Base-by-base conservation (phyloP, 2,113 vertebrate genomes). In the Ciconia stormi region DNA sequence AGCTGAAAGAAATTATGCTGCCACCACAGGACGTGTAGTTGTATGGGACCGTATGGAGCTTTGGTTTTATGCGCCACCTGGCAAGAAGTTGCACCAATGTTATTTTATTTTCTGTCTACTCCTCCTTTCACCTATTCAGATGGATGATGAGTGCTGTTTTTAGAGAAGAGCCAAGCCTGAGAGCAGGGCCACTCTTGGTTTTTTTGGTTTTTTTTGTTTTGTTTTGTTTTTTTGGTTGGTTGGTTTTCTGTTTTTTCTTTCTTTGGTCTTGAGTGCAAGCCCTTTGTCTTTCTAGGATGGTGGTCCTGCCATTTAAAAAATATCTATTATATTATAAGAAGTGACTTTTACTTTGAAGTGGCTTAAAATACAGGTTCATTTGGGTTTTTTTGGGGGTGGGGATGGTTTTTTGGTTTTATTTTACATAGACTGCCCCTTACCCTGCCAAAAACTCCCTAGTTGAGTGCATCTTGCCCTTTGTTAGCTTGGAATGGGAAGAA, bases 41-140 rank as follows among this genome's bases (percentile, higher is more conserved):
- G 10, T 44, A 53, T 8, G 73, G 94, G 96, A 94, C 96, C 89
- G 95, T 94, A 82, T 4, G 93, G 95, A 97, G 97, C 95, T 96
- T 96, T 96, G 95, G 95, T 96, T 93, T 95, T 25, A 86, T 66
- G 91, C 84, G 90, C 94, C 93, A 86, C 71, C 88, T 42, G 95
- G 96, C 97, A 27, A 97, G 96, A 98, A 97, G 95, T 98, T 98
- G 98, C 98, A 98, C 98, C 98, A 87, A 22, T 96, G 95, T 95
- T 98, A 95, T 97, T 98, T 97, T 97, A 98, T 97, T 98, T 97
- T 95, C 94, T 97, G 49, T 96, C 92, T 62, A 91, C 89, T 96
- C 82, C 89, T 84, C 92, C 93, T 95, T 93, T 95, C 92, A 86
- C 78, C 84, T 79, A 71, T 96, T 72, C 80, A 96, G 97, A 91